phyloP scores from a whole-genome alignment of 2,888 invertebrate genomes.

The Diarsia rubi region DNA sequence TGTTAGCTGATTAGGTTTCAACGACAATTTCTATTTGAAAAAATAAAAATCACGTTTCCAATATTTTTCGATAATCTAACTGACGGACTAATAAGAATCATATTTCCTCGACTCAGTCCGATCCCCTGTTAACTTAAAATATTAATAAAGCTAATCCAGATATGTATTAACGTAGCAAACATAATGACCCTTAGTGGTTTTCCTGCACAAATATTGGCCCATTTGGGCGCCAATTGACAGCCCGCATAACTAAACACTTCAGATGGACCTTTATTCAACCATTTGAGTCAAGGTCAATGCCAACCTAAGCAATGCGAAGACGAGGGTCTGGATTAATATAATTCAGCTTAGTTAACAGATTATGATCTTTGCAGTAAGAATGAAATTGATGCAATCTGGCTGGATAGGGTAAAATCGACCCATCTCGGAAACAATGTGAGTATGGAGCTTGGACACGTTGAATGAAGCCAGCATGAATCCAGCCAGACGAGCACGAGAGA shows the following conservation, averaged over 20 bases:
- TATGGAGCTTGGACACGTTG: too few species aligned
- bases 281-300: conserved; percentile 22
- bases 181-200: conserved; percentile 4
- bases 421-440: background rate
- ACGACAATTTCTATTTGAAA: too few species aligned
- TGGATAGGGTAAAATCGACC: background rate
- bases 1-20: conserved; percentile 1
- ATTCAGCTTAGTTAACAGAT: conserved; percentile 11
- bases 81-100: too few species aligned
- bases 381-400: background rate
- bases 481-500: too few species aligned
- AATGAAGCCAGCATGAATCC: too few species aligned
- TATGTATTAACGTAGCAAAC: background rate
- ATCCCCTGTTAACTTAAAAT: background rate
- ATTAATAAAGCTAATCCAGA: background rate
- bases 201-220: conserved; percentile 30
- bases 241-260: conserved; percentile 24
- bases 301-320: conserved; percentile 18
- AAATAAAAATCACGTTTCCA: too few species aligned
- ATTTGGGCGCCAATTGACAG: conserved; percentile 43
- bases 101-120: too few species aligned
- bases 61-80: too few species aligned
- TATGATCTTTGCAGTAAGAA: conserved; percentile 3
- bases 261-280: conserved; percentile 8
- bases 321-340: conserved; percentile 19